Percentiles rank a stretch among this genome's conserved stretches.
Evolutionary conservation across 2,888 invertebrate species (phyloP).

Genomic region (Eudemis profundana): DNA sequence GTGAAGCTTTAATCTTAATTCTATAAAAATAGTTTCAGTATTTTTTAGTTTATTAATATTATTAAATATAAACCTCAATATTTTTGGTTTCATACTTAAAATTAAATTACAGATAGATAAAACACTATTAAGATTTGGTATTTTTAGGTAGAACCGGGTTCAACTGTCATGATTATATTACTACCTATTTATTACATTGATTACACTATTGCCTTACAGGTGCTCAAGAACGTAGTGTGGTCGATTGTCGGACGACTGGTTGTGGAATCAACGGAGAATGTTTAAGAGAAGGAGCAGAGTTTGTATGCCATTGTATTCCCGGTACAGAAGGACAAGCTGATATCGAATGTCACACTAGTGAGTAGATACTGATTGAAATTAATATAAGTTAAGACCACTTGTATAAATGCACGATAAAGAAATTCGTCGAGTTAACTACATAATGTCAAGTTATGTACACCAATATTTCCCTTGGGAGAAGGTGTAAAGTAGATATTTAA

Average conservation of each 20-base stretch:
- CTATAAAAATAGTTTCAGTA: too few species aligned
- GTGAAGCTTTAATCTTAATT: not conserved
- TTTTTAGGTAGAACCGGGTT: too few species aligned
- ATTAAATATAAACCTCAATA: too few species aligned
- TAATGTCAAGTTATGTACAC: not conserved
- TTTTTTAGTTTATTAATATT: too few species aligned
- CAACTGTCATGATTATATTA: too few species aligned
- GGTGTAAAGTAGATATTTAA: not conserved
- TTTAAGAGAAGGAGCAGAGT: conserved; percentile 92
- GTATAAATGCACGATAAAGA: conserved; percentile 80
- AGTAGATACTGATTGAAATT: conserved; percentile 59
- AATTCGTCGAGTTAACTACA: not conserved
- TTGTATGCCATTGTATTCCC: conserved; percentile 92
- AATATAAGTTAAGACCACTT: conserved; percentile 59
- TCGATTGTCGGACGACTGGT: conserved; percentile 93
- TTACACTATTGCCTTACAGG: conserved; percentile 66
- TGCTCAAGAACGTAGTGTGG: conserved; percentile 84
- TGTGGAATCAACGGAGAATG: conserved; percentile 95
- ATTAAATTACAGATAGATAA: too few species aligned
- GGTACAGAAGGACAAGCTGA: conserved; percentile 90
- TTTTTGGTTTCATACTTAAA: too few species aligned
- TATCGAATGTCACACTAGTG: conserved; percentile 87
- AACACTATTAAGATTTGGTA: too few species aligned
- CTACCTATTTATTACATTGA: not conserved
- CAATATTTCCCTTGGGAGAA: not conserved